A percentile compares a stretch with the other conserved stretches of the same genome.
phyloP scores from a whole-genome alignment of 2,113 vertebrate species.

The Brachypteracias leptosomus region DNA sequence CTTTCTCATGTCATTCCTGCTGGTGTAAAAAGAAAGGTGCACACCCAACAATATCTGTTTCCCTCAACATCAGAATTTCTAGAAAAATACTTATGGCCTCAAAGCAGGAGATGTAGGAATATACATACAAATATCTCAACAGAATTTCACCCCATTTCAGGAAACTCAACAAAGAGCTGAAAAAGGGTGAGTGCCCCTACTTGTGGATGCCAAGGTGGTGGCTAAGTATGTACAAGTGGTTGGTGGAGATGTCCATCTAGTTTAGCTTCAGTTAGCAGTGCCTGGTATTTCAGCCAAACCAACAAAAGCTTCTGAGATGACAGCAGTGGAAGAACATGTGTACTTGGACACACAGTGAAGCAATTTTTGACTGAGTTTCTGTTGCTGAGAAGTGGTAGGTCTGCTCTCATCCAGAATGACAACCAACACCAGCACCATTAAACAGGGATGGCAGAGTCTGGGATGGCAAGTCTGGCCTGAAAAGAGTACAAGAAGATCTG shows the following conservation, averaged over 20 bases:
- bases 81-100: background rate
- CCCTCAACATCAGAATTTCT: background rate
- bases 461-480: background rate
- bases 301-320: background rate
- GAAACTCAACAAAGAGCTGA: background rate
- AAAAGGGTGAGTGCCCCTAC: background rate
- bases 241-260: background rate
- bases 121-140: background rate
- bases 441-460: background rate
- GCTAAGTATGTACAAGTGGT: background rate
- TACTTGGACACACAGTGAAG: background rate
- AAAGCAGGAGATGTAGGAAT: background rate
- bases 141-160: background rate
- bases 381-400: background rate
- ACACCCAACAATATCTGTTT: background rate
- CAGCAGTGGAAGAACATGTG: background rate
- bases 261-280: background rate
- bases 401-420: background rate
- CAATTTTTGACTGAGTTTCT: background rate
- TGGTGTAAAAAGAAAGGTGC: background rate
- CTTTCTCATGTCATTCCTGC: background rate
- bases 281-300: background rate
- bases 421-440: background rate
- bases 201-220: background rate
- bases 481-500: fast-evolving